Evolutionary conservation across 2,797 vertebrate species (phyloP), one percentile per base, ranked within the genome.

Genomic region (Eremophila alpestris): DNA sequence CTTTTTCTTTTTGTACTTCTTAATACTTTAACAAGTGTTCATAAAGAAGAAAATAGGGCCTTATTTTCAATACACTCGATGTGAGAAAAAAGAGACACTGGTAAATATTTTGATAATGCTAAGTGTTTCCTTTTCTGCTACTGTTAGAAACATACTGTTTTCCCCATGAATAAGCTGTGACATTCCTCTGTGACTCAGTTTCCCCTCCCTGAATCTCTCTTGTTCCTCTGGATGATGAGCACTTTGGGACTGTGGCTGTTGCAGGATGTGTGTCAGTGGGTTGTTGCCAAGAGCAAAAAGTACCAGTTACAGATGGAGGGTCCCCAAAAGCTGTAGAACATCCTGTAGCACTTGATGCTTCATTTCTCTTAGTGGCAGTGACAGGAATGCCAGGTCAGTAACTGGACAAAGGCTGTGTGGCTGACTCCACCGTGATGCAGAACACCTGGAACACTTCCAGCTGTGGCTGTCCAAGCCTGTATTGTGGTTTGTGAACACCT

Each of bases 381-480:
- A 13, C 36, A 26, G 0, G 5, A 55, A 52, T 40, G 16, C 23
- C 30, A 17, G n/a, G 65, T 64, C 45, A 69, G n/a, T 64, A 58
- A 24, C 43, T 45, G 36, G 17, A 34, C 40, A 62, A 27, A 29
- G 41, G 54, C 38, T 55, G 2, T 0, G 24, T 75, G 26, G 3
- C 29, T 91, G 52, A 40, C 27, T 63, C 49, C 16, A 13, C 7
- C 46, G 52, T 0, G 0, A 23, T 67, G n/a, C 9, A 8, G 38
- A 79, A 13, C 52, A 34, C 22, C 10, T n/a, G 59, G 41, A 79
- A 17, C 43, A 1, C 51, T 56, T 81, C n/a, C 46, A 73, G 7
- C 38, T 80, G 41, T 65, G 30, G 9, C 23, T 85, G 16, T 60
- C 49, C 32, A 27, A 26, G 40, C 30, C 54, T 73, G 2, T 41